Percentiles rank a stretch among this genome's conserved stretches.
Evolutionary conservation across 2,797 vertebrate species (phyloP).

Genomic region (Sparus aurata): DNA sequence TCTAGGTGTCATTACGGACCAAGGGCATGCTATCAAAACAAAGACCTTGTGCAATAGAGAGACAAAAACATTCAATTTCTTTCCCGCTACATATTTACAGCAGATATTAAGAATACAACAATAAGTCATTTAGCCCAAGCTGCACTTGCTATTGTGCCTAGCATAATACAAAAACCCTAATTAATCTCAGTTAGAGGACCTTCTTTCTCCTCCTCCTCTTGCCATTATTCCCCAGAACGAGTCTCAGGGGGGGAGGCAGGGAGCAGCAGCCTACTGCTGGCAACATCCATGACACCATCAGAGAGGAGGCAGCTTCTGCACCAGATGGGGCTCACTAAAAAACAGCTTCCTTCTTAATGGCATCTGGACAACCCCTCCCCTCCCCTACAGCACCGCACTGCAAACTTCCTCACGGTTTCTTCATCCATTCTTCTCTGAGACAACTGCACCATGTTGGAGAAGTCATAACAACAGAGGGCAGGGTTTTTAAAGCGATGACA

Average conservation of each 20-base stretch:
- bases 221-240: constrained; percentile 76
- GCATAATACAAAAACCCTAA: constrained; percentile 81
- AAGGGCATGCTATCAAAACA: constrained; percentile 66
- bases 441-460: neutral
- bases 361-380: constrained; percentile 62
- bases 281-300: constrained; percentile 71
- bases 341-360: constrained; percentile 62
- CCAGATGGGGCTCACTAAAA: constrained; percentile 72
- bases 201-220: constrained; percentile 70
- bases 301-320: constrained; percentile 61
- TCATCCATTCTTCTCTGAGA: constrained; percentile 28
- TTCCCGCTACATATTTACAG: constrained; percentile 72
- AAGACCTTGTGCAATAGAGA: constrained; percentile 51
- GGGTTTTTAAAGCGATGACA: constrained; percentile 2
- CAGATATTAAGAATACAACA: constrained; percentile 73
- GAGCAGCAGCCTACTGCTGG: constrained; percentile 75
- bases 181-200: constrained; percentile 84
- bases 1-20: constrained; percentile 63
- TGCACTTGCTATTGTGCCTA: constrained; percentile 76
- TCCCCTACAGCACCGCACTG: constrained; percentile 19
- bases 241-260: constrained; percentile 74
- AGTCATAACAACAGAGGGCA: neutral
- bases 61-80: constrained; percentile 65
- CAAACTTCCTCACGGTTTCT: constrained; percentile 34
- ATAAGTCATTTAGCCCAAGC: constrained; percentile 77